These are phyloP conservation scores for Cacoxenus indagator DNA, from an alignment of 2,888 invertebrate genomes.

Conservation along the genomic window DNA sequence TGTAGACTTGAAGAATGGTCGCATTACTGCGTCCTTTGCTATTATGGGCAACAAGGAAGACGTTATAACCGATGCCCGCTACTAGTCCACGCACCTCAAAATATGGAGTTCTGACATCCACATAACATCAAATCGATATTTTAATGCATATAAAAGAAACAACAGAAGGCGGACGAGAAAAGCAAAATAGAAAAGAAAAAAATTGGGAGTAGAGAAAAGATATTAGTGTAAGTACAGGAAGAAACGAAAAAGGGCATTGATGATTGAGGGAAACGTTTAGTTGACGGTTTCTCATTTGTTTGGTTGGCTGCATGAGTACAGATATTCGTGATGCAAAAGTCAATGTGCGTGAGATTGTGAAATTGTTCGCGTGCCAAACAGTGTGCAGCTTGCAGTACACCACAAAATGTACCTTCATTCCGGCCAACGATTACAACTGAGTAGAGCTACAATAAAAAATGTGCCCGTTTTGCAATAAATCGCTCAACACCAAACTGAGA, in stretches of 20 bases:
- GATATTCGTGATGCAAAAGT: not conserved
- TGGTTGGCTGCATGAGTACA: constrained; percentile 28
- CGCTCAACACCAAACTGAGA: not conserved
- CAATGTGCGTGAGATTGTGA: constrained; percentile 4
- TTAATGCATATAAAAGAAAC: constrained; percentile 42
- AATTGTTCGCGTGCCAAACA: not conserved
- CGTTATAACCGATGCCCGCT: constrained; percentile 79
- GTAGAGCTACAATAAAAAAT: too few species aligned
- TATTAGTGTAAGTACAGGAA: constrained; percentile 32
- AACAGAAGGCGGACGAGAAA: constrained; percentile 30
- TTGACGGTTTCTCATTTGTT: constrained; percentile 43
- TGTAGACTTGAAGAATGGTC: constrained; percentile 78
- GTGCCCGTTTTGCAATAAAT: not conserved
- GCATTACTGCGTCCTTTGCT: constrained; percentile 80
- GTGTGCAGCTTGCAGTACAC: not conserved
- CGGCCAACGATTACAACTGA: not conserved
- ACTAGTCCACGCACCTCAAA: constrained; percentile 79
- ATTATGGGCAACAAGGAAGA: constrained; percentile 79
- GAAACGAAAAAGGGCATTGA: constrained; percentile 25
- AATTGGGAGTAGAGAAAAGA: constrained; percentile 26
- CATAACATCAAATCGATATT: constrained; percentile 54
- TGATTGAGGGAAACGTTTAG: constrained; percentile 10
- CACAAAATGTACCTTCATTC: not conserved
- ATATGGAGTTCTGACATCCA: constrained; percentile 72
- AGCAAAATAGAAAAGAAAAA: constrained; percentile 37